A percentile compares a stretch with the other conserved stretches of the same genome.
phyloP scores from a whole-genome alignment of 2,888 invertebrate genomes.

The Rapana venosa region DNA sequence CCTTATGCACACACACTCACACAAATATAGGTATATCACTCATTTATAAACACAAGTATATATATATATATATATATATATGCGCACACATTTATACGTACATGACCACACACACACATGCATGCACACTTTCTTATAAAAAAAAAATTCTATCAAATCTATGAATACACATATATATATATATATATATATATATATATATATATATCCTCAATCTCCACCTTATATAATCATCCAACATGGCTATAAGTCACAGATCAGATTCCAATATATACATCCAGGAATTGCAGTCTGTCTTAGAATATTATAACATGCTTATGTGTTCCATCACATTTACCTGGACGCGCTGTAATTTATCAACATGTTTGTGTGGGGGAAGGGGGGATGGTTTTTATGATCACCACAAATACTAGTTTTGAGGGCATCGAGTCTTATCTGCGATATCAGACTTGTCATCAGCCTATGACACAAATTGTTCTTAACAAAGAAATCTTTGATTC shows the following conservation, averaged over 20 bases:
- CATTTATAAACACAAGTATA: background rate
- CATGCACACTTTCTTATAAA: background rate
- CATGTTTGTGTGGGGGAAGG: background rate
- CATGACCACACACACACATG: conserved; percentile 22
- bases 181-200: background rate
- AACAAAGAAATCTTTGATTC: too few species aligned
- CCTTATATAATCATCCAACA: background rate
- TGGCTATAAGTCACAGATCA: background rate
- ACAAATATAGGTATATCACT: background rate
- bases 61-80: background rate
- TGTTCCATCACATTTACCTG: too few species aligned
- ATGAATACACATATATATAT: background rate
- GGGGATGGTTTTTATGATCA: too few species aligned
- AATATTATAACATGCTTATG: too few species aligned
- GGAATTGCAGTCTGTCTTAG: too few species aligned
- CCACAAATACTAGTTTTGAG: too few species aligned
- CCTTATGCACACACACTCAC: background rate
- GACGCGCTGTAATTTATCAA: too few species aligned
- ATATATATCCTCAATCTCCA: background rate
- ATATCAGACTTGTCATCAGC: too few species aligned
- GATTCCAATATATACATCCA: too few species aligned
- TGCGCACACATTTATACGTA: background rate
- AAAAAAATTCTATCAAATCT: background rate
- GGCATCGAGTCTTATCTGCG: too few species aligned
- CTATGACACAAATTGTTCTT: too few species aligned